Percentiles rank a stretch among this genome's conserved stretches.
Conservation (phyloP, 1,140 invertebrate species). For the Calephelis nemesis region DNA sequence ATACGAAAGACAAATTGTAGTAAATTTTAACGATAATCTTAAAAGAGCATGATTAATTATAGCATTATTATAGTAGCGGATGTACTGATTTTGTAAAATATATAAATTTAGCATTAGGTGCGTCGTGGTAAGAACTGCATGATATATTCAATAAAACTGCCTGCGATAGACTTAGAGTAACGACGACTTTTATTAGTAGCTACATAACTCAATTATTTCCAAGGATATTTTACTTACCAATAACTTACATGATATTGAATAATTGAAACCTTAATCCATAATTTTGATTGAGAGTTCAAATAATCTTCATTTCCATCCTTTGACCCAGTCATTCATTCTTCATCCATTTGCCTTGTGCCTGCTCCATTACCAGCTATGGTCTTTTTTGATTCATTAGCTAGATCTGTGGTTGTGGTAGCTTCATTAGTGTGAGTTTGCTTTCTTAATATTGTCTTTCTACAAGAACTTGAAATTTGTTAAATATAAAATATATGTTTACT, state of each 20-base stretch:
- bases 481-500: conserved; percentile 4
- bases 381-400: conserved; percentile 71
- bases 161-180: not conserved
- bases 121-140: not conserved
- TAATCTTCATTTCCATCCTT: conserved; percentile 48
- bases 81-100: not conserved
- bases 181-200: conserved; percentile 8
- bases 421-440: conserved; percentile 54
- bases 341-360: conserved; percentile 44
- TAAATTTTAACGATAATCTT: not conserved
- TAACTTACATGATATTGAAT: not conserved
- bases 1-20: not conserved
- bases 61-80: conserved; percentile 2
- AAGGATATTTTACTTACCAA: conserved; percentile 1
- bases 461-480: conserved; percentile 20
- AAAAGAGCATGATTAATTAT: not conserved
- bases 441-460: conserved; percentile 68
- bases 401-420: conserved; percentile 60
- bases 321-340: conserved; percentile 47
- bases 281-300: conserved; percentile 15
- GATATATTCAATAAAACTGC: not conserved
- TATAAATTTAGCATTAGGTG: not conserved
- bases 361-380: conserved; percentile 53
- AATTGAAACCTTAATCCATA: conserved; percentile 7
- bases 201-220: not conserved